Percentiles rank a stretch among this genome's conserved stretches.
These are phyloP conservation scores for Epinephelus cyanopodus DNA, from an alignment of 2,113 vertebrate genomes.

Conservation along the genomic window DNA sequence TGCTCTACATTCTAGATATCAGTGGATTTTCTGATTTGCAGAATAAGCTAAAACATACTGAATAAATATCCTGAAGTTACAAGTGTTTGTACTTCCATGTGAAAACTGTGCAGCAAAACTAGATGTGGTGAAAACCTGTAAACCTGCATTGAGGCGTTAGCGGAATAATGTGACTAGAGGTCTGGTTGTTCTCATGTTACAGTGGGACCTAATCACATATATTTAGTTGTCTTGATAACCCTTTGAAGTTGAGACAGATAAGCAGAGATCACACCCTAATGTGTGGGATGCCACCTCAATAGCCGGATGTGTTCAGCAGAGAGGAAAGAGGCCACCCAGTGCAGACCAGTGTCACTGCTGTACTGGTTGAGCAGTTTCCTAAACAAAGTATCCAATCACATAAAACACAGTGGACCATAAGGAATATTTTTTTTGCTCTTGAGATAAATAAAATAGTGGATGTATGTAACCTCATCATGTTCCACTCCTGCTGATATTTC, in stretches of 20 bases:
- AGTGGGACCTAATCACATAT: constrained; percentile 72
- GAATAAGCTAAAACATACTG: no score
- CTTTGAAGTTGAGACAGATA: constrained; percentile 76
- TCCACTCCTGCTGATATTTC: not conserved
- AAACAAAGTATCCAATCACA: not conserved
- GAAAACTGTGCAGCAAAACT: not conserved
- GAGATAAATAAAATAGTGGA: no score
- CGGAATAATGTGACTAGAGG: not conserved
- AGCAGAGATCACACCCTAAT: constrained; percentile 71
- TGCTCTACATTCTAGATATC: not conserved
- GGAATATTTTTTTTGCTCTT: no score
- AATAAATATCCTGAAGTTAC: not conserved
- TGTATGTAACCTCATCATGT: no score
- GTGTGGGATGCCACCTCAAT: constrained; percentile 81
- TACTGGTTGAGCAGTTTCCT: constrained; percentile 10
- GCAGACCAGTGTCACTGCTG: constrained; percentile 20
- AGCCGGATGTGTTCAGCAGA: constrained; percentile 77
- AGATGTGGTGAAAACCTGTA: not conserved
- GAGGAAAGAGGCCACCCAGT: constrained; percentile 77
- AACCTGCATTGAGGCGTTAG: constrained; percentile 3
- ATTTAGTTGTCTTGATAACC: constrained; percentile 81
- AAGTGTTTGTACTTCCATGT: not conserved
- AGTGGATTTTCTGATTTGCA: not conserved
- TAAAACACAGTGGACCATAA: not conserved
- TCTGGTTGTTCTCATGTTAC: constrained; percentile 66